Percentiles rank a stretch among this genome's conserved stretches.
phyloP scores from a whole-genome alignment of 2,113 vertebrate species.

The Ammospiza caudacuta region DNA sequence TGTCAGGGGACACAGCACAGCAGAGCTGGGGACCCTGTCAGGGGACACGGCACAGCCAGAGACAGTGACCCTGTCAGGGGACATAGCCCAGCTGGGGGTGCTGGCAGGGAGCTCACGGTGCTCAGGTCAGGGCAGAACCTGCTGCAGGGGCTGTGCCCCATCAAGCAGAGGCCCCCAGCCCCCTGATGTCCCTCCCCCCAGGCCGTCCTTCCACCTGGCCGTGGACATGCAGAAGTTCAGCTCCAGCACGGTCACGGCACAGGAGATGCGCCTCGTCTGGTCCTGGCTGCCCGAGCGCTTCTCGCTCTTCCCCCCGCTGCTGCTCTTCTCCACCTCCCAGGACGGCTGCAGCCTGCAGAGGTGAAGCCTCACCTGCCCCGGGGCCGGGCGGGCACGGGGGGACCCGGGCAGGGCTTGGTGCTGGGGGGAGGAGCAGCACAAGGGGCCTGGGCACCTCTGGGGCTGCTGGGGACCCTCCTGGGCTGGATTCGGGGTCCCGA shows the following conservation, averaged over 20 bases:
- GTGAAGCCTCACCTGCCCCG: constrained; percentile 50
- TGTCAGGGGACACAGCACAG: too few species aligned
- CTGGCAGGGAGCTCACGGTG: neutral
- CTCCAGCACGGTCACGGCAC: constrained; percentile 79
- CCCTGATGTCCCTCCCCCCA: neutral
- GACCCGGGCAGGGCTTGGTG: neutral
- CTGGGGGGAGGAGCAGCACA: neutral
- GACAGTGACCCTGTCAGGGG: too few species aligned
- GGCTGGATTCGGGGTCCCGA: accelerated
- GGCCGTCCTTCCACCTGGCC: constrained; percentile 74
- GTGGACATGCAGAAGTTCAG: constrained; percentile 80
- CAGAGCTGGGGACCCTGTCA: too few species aligned
- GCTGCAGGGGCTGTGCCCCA: neutral
- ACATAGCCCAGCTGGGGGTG: too few species aligned
- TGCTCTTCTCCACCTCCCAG: constrained; percentile 78
- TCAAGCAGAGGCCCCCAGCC: neutral
- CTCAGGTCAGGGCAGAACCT: neutral
- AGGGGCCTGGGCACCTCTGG: neutral
- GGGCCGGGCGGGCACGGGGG: neutral
- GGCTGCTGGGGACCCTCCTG: neutral
- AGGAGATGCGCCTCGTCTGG: constrained; percentile 87
- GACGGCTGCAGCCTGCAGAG: constrained; percentile 80
- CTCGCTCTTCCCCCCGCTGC: constrained; percentile 81
- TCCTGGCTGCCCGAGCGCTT: constrained; percentile 90
- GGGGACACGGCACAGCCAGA: too few species aligned